These are phyloP conservation scores for Thelaira solivaga DNA, from an alignment of 2,888 invertebrate species.

Conservation along the genomic window DNA sequence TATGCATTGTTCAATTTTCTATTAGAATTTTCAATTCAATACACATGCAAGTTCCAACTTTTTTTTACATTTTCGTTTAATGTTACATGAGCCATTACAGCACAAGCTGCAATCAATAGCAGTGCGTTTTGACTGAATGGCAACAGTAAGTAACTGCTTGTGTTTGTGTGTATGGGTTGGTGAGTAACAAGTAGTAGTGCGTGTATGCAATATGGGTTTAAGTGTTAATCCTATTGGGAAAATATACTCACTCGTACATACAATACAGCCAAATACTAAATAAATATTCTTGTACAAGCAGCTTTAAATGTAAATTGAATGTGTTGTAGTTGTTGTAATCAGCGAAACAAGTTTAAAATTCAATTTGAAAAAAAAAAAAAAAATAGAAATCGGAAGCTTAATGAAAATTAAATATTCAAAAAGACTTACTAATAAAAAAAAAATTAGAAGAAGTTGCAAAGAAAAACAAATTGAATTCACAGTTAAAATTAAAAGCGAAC, in stretches of 20 bases:
- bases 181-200: background rate
- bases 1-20: background rate
- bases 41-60: conserved; percentile 12
- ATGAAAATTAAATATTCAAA: no score
- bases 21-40: background rate
- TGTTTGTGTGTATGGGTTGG: background rate
- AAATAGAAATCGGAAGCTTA: background rate
- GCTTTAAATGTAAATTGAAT: background rate
- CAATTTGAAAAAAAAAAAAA: conserved; percentile 10
- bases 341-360: background rate
- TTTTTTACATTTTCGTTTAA: conserved; percentile 47
- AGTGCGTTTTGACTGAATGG: background rate
- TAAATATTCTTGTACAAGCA: no score
- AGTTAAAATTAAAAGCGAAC: no score
- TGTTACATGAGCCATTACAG: conserved; percentile 47
- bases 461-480: no score
- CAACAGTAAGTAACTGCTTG: background rate
- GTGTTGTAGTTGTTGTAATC: background rate
- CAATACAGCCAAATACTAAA: background rate
- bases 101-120: conserved; percentile 18
- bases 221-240: conserved; percentile 9
- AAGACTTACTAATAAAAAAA: no score
- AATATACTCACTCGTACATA: no score
- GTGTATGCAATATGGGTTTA: background rate
- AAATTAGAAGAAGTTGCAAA: no score